These are phyloP conservation scores for Hypsibius dujardini DNA, from an alignment of 1,140 invertebrate species.

Conservation along the genomic window DNA sequence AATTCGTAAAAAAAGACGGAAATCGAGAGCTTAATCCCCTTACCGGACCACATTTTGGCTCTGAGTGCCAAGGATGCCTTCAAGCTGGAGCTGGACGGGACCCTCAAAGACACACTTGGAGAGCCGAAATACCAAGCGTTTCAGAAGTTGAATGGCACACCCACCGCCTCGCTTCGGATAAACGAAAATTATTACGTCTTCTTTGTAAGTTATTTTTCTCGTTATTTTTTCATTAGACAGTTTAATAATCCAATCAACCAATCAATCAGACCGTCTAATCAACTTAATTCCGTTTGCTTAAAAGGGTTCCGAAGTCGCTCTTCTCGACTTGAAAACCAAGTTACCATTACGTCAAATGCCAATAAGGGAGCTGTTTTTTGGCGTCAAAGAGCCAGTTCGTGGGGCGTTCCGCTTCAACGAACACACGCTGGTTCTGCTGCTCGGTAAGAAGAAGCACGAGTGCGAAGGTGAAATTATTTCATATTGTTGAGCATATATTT, in stretches of 20 bases:
- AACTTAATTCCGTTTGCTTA: too few relatives aligned
- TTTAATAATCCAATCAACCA: too few relatives aligned
- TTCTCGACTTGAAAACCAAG: too few relatives aligned
- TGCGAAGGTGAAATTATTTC: too few relatives aligned
- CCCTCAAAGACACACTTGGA: background rate
- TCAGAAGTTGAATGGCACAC: background rate
- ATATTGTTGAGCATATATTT: too few relatives aligned
- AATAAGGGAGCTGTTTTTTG: background rate
- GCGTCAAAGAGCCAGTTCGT: background rate
- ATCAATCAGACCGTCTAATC: too few relatives aligned
- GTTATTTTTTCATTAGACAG: too few relatives aligned
- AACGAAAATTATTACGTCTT: background rate
- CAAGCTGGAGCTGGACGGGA: background rate
- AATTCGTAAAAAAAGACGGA: background rate
- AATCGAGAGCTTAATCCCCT: background rate
- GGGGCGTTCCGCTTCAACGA: slow-evolving; percentile 15
- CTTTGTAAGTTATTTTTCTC: slow-evolving; percentile 10
- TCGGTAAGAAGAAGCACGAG: background rate
- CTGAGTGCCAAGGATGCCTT: background rate
- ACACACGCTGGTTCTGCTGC: background rate
- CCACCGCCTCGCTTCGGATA: background rate
- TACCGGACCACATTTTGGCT: slow-evolving; percentile 7
- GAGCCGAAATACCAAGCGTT: background rate
- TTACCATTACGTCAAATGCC: too few relatives aligned
- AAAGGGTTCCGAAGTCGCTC: background rate